These are phyloP conservation scores for Danio tinwini DNA, from an alignment of 2,797 vertebrate genomes.

Conservation along the genomic window DNA sequence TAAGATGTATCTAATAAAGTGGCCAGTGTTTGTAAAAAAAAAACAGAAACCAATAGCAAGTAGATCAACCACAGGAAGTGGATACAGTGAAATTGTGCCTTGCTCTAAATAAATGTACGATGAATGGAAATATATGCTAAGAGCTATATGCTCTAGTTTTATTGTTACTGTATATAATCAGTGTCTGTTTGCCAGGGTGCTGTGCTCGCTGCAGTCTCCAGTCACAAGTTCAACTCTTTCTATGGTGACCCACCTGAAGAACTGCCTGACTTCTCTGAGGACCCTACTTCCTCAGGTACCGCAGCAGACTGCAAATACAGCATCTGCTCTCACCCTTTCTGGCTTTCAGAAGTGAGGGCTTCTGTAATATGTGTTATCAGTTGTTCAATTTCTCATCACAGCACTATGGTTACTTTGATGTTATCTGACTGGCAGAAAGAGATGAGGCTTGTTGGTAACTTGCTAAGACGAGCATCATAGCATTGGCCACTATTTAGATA, in stretches of 20 bases:
- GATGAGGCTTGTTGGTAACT: too few species aligned
- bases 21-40: too few species aligned
- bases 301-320: neutral
- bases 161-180: neutral
- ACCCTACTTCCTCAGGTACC: constrained; percentile 95
- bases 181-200: constrained; percentile 83
- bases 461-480: neutral
- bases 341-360: neutral
- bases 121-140: neutral
- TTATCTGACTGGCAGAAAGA: neutral
- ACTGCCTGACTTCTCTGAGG: constrained; percentile 93
- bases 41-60: too few species aligned
- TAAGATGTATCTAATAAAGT: too few species aligned
- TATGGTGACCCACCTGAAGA: constrained; percentile 98
- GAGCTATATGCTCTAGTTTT: neutral
- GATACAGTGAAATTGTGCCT: neutral
- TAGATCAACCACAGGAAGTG: neutral
- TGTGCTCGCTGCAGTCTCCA: constrained; percentile 96
- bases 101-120: neutral
- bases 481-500: neutral
- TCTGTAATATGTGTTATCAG: neutral
- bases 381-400: neutral
- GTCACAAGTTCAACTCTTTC: constrained; percentile 98
- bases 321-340: neutral
- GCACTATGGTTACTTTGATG: neutral